Evolutionary conservation across 1,140 invertebrate genomes (phyloP).

Genomic region (Drosophila varians): DNA sequence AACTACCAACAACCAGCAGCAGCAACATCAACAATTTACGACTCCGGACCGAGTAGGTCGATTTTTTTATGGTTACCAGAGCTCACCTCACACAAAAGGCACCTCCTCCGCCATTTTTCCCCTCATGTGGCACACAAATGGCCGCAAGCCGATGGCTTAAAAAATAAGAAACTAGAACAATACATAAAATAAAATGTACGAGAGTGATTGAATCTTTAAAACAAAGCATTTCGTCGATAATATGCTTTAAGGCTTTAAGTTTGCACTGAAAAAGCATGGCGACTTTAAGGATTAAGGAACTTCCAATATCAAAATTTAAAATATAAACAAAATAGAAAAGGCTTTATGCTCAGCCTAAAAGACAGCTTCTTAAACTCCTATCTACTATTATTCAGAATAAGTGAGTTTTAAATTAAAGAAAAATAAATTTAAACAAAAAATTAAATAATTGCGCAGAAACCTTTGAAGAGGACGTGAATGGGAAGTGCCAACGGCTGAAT

Average conservation of each 20-base stretch:
- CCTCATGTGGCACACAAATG: slow-evolving; percentile 23
- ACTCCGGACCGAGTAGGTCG: slow-evolving; percentile 49
- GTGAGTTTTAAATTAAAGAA: neutral
- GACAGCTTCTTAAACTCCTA: too few relatives aligned
- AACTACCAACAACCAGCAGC: slow-evolving; percentile 54
- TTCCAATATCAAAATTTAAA: too few relatives aligned
- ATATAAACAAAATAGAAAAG: too few relatives aligned
- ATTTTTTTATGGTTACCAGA: slow-evolving; percentile 51
- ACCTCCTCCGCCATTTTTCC: slow-evolving; percentile 7
- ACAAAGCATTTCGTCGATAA: neutral
- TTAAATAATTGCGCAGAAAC: neutral
- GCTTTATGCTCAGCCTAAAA: too few relatives aligned
- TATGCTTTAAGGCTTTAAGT: neutral
- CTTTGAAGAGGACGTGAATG: slow-evolving; percentile 15
- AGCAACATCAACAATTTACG: slow-evolving; percentile 68
- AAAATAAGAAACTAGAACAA: slow-evolving; percentile 6
- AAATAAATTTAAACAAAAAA: too few relatives aligned
- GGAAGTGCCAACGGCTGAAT: slow-evolving; percentile 18
- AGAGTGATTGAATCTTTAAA: neutral
- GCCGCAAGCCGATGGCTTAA: slow-evolving; percentile 10
- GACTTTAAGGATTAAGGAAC: too few relatives aligned
- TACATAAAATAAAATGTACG: neutral
- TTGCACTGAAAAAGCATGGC: too few relatives aligned
- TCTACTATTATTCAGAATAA: too few relatives aligned
- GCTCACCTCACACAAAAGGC: slow-evolving; percentile 32